phyloP scores from a whole-genome alignment of 2,113 vertebrate genomes.

The Gavialis gangeticus region DNA sequence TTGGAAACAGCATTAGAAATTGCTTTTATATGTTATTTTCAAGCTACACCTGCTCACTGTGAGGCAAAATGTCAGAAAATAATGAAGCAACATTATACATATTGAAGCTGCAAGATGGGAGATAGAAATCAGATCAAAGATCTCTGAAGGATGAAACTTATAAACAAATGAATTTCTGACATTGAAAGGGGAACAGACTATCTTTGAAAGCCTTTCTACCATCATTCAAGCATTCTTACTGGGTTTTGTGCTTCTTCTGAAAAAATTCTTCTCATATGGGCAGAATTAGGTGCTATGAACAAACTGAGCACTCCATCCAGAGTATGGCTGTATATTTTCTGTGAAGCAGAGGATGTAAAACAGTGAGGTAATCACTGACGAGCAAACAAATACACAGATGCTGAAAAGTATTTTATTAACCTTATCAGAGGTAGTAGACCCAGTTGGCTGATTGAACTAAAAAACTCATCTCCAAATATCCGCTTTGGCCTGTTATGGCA shows the following conservation, averaged over 20 bases:
- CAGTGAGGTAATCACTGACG: background rate
- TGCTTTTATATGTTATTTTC: conserved; percentile 75
- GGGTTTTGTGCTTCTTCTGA: background rate
- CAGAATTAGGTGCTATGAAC: conserved; percentile 33
- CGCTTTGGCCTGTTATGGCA: background rate
- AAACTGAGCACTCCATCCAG: background rate
- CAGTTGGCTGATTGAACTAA: background rate
- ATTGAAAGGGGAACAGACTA: conserved; percentile 15
- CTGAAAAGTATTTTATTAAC: background rate
- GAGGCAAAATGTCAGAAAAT: conserved; percentile 79
- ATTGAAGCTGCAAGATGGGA: conserved; percentile 67
- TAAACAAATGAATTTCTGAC: conserved; percentile 71
- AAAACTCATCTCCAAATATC: background rate
- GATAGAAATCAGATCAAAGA: conserved; percentile 77
- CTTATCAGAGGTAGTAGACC: background rate
- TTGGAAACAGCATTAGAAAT: conserved; percentile 57
- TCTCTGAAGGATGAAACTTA: conserved; percentile 72
- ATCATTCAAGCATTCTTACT: background rate
- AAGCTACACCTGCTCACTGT: conserved; percentile 70
- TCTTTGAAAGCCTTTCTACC: conserved; percentile 53
- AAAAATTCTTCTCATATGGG: background rate
- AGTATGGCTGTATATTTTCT: background rate
- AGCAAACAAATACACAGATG: background rate
- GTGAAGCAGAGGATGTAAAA: background rate
- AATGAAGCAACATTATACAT: conserved; percentile 75